Evolutionary conservation across 2,888 invertebrate genomes (phyloP).

Genomic region (Leptinotarsa haldemani): DNA sequence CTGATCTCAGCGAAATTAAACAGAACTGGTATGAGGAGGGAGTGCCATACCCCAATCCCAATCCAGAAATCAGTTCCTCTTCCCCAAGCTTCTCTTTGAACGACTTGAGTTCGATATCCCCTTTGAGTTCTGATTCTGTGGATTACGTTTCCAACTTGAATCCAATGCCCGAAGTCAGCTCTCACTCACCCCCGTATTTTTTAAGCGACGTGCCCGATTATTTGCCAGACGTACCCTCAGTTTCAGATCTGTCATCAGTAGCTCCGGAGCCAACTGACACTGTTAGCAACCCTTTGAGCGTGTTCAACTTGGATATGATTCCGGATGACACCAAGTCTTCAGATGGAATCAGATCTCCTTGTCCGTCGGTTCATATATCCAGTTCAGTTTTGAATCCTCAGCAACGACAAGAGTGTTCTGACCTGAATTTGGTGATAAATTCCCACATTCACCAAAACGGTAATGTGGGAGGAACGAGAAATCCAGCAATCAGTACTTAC

Average conservation of each 20-base stretch:
- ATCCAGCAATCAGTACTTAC: constrained; percentile 52
- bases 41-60: constrained; percentile 58
- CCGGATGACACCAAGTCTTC: constrained; percentile 50
- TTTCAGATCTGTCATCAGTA: constrained; percentile 30
- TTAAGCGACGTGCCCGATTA: constrained; percentile 43
- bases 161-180: constrained; percentile 58
- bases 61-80: constrained; percentile 58
- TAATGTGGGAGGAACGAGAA: constrained; percentile 51
- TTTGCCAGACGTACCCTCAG: constrained; percentile 12
- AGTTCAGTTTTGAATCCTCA: constrained; percentile 68
- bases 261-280: constrained; percentile 25
- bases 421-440: constrained; percentile 77
- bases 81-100: constrained; percentile 56
- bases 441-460: constrained; percentile 73
- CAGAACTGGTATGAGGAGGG: constrained; percentile 65
- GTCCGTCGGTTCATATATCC: constrained; percentile 71
- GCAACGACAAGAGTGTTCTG: constrained; percentile 75
- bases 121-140: constrained; percentile 20
- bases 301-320: constrained; percentile 57
- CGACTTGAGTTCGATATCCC: constrained; percentile 32
- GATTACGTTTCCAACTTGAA: constrained; percentile 24
- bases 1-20: constrained; percentile 63
- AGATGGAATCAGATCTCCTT: constrained; percentile 53
- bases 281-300: constrained; percentile 52
- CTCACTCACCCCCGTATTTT: constrained; percentile 59